Base-by-base conservation (phyloP, 2,113 vertebrate genomes). In the Rhagologus leucostigma region DNA sequence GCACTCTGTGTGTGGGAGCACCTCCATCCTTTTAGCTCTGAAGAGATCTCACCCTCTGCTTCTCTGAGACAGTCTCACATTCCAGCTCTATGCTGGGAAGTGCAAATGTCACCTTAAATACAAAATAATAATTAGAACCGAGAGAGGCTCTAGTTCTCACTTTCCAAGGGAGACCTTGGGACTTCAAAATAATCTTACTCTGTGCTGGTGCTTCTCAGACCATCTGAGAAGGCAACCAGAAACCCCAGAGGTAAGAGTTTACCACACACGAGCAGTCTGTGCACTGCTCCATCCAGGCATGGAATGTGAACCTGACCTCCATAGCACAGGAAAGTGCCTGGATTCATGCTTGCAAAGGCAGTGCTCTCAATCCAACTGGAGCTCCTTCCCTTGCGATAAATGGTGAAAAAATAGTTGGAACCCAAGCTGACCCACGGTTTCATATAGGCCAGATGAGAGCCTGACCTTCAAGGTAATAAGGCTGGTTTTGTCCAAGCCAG, bases 211-310 rank as follows among this genome's bases (percentile, higher is more conserved):
- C n/a, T 82, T 74, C 29, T 75, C 47, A 71, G 39, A 37, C 30
- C 16, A 46, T 46, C 32, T 67, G 52, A 50, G 35, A 62, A 70
- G 29, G 39, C 60, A 85, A 20, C 10, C 30, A 65, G 46, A 84
- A 87, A 47, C 4, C 3, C 8, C 18, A 60, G 35, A 65, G 6
- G 11, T 42, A 33, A 26, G 50, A 57, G 8, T 59, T 79, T 24
- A n/a, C 15, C 14, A 37, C 7, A 4, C 10, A 41, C 42, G 19
- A 74, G 22, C 24, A 53, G 16, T 53, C 27, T 49, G 7, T 47
- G 22, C 1, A 0, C 26, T 2, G 0, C 30, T 76, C 44, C 4
- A 1, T 56, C 21, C 19, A 23, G 32, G 13, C 2, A 6, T 60
- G 10, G 47, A 35, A 33, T 33, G 9, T 22, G 20, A 77, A 44